Base-by-base conservation (phyloP, 2,888 invertebrate species). In the Eupithecia tripunctaria region DNA sequence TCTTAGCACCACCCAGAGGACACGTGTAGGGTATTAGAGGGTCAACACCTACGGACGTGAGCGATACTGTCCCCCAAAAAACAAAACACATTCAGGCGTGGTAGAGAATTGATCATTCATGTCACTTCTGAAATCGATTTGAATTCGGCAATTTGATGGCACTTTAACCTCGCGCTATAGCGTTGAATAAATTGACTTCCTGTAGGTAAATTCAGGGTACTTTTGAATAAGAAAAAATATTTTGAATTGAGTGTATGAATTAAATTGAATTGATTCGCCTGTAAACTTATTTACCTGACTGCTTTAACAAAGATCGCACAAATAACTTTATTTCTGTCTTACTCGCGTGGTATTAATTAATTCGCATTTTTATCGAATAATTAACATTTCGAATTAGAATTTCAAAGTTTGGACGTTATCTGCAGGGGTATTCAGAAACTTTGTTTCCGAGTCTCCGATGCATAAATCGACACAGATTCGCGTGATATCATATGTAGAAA, bases 41-140 rank as follows among this genome's bases (percentile, higher is more conserved):
- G n/a, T n/a, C n/a, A n/a, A n/a, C n/a, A n/a, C n/a, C n/a, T n/a
- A n/a, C n/a, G n/a, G n/a, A n/a, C n/a, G n/a, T n/a, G n/a, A n/a
- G n/a, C n/a, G n/a, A n/a, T n/a, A n/a, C n/a, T n/a, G n/a, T n/a
- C n/a, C n/a, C n/a, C n/a, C n/a, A n/a, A n/a, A n/a, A n/a, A n/a
- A n/a, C n/a, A n/a, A n/a, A n/a, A n/a, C n/a, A n/a, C n/a, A n/a
- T n/a, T n/a, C n/a, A n/a, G n/a, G 38, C 41, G 27, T 12, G 41
- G 56, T 66, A 1, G 56, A 10, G 14, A 65, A 62, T 73, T 70
- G 69, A 41, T 62, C 41, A 73, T 73, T 73, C 73, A 73, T 69
- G 67, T 73, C 69, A 73, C 69, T 63, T 14, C 66, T 70, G 62
- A 51, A 62, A 69, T 69, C 38, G 66, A 70, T 73, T 69, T 21